Evolutionary conservation across 2,797 vertebrate species (phyloP), one percentile per base, ranked within the genome.

Genomic region (Atherinosoma microstoma): DNA sequence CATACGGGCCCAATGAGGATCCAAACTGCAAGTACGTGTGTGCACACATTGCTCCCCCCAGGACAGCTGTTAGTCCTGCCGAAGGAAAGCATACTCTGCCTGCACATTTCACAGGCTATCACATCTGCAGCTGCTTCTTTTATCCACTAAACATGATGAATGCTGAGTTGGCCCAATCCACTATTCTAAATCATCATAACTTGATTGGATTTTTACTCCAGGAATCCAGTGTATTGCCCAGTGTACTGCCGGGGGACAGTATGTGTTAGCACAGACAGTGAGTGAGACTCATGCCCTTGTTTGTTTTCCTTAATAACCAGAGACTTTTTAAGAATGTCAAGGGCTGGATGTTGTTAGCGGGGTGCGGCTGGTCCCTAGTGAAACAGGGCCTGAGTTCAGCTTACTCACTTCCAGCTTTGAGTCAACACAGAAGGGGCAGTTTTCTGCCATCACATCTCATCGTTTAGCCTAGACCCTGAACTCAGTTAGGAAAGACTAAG

Each of bases 281-380:
- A 84, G 84, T 80, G 79, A 83, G 76, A 85, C 80, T 78, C 74
- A 87, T 88, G 87, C 87, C 84, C 79, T 75, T 90, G 90, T 92
- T 94, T 91, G 84, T 92, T 93, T 91, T 92, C 79, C 75, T 91
- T 86, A 87, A 91, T 92, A 92, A 94, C 86, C 84, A 88, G 76
- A 90, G 83, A 91, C 84, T 77, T 86, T 90, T 87, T 83, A 80
- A 90, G 84, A 92, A 92, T 89, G 90, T 90, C 90, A 87, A 86
- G 87, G 90, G 88, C 90, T 93, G 89, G 89, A 89, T 91, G 88
- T 93, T 87, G 89, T 92, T 94, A 92, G 85, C 73, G 53, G 91
- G 93, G 91, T 77, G 92, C 78, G 86, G 82, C 83, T 57, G 73
- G 71, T 87, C 85, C 88, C 91, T 60, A 45, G 84, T 79, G 90